These are phyloP conservation scores for Hylaeus volcanicus DNA, from an alignment of 1,140 invertebrate species.

Conservation along the genomic window DNA sequence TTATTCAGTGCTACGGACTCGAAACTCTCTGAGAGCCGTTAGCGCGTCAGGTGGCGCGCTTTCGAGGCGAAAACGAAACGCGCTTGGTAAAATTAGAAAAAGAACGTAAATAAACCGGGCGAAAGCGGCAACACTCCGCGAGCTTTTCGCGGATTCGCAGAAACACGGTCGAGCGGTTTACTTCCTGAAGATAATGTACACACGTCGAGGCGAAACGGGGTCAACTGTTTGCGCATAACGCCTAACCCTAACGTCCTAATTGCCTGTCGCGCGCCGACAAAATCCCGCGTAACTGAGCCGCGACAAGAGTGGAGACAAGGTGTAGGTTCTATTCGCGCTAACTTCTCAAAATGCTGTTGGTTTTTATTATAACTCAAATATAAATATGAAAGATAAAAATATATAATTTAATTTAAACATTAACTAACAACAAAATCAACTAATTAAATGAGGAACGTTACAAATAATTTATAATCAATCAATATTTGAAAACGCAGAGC, in stretches of 20 bases:
- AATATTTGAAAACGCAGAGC: too few relatives aligned
- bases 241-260: constrained; percentile 19
- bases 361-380: too few relatives aligned
- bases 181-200: constrained; percentile 56
- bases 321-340: too few relatives aligned
- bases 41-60: neutral
- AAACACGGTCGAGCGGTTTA: constrained; percentile 18
- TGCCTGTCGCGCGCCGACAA: too few relatives aligned
- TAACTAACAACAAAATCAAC: too few relatives aligned
- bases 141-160: neutral
- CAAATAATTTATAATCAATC: too few relatives aligned
- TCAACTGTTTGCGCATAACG: constrained; percentile 60
- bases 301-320: too few relatives aligned
- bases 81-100: neutral
- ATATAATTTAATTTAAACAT: too few relatives aligned
- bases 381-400: too few relatives aligned
- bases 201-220: constrained; percentile 48
- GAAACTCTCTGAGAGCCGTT: neutral
- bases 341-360: too few relatives aligned
- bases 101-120: neutral
- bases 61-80: neutral
- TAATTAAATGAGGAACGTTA: too few relatives aligned
- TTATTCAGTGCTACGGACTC: neutral
- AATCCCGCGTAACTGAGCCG: too few relatives aligned
- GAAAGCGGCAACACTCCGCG: neutral